phyloP scores from a whole-genome alignment of 2,888 invertebrate species.

The Philaethria dido region DNA sequence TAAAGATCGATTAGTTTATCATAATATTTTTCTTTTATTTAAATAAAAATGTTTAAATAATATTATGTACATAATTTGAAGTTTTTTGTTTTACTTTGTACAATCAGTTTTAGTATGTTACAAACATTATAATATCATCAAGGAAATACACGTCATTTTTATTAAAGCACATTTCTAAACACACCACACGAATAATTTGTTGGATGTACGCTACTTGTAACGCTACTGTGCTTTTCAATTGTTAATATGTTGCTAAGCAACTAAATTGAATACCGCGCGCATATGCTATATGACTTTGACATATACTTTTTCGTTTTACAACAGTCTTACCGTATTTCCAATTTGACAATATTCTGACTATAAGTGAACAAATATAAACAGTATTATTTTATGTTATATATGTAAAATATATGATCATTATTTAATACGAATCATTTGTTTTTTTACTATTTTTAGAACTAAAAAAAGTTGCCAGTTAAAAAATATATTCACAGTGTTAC shows the following conservation, averaged over 20 bases:
- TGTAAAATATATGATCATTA: not conserved
- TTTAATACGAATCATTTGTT: too few species aligned
- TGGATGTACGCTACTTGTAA: too few species aligned
- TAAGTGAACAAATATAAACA: not conserved
- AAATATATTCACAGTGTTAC: not conserved
- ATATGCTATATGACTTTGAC: constrained; percentile 17
- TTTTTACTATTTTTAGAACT: too few species aligned
- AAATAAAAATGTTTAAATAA: not conserved
- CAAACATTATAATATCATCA: not conserved
- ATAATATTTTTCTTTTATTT: constrained; percentile 5
- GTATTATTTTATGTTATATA: not conserved
- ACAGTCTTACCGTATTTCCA: not conserved
- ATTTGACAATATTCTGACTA: not conserved
- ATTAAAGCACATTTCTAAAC: constrained; percentile 29
- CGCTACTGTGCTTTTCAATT: constrained; percentile 61
- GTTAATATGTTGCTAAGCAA: constrained; percentile 74
- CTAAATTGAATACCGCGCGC: constrained; percentile 76
- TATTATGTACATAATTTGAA: constrained; percentile 7
- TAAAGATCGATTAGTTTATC: constrained; percentile 8
- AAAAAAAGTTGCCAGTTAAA: not conserved
- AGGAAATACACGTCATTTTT: not conserved
- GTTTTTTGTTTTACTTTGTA: too few species aligned
- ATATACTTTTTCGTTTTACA: constrained; percentile 12
- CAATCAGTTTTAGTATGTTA: not conserved
- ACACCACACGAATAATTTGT: constrained; percentile 29